Evolutionary conservation across 2,888 invertebrate genomes (phyloP), one percentile per base, ranked within the genome.

Genomic region (Malacosoma neustria): DNA sequence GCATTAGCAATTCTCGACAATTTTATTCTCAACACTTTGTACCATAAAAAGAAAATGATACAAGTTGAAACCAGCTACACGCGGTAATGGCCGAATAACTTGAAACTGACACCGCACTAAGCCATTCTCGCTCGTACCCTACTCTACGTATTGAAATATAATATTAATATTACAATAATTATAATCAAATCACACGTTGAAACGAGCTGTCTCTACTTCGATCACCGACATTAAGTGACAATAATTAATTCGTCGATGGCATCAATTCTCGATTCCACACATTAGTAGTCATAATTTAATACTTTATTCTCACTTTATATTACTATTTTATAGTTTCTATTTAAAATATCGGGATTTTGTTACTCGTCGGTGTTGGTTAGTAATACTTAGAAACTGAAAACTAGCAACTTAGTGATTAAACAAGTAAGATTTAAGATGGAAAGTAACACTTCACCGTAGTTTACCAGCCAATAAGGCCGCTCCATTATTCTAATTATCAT

Each of bases 41-140:
- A n/a, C n/a, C n/a, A n/a, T n/a, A n/a, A n/a, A n/a, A n/a, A n/a
- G n/a, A n/a, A n/a, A n/a, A n/a, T n/a, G n/a, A n/a, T n/a, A n/a
- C n/a, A n/a, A n/a, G n/a, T n/a, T n/a, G n/a, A n/a, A n/a, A n/a
- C n/a, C n/a, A n/a, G n/a, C n/a, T n/a, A n/a, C n/a, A 61, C 57
- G 61, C 61, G 61, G 64, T 80, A 77, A 81, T 81, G 61, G 72
- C 57, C 71, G 49, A 66, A 76, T 79, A 76, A 79, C 77, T 79
- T 79, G 73, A 79, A 79, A 79, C 74, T 75, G 77, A 82, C 80
- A 79, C 79, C 70, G 59, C 49, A 48, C 61, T 52, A 56, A 61
- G 52, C 48, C 59, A 45, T 54, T 58, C 54, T 60, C 54, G 54
- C 57, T 51, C 64, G 66, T 66, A 67, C 5, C 57, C 61, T 57